Percentiles rank a stretch among this genome's conserved stretches.
Evolutionary conservation across 2,888 invertebrate species (phyloP).

Genomic region (Sesia apiformis): DNA sequence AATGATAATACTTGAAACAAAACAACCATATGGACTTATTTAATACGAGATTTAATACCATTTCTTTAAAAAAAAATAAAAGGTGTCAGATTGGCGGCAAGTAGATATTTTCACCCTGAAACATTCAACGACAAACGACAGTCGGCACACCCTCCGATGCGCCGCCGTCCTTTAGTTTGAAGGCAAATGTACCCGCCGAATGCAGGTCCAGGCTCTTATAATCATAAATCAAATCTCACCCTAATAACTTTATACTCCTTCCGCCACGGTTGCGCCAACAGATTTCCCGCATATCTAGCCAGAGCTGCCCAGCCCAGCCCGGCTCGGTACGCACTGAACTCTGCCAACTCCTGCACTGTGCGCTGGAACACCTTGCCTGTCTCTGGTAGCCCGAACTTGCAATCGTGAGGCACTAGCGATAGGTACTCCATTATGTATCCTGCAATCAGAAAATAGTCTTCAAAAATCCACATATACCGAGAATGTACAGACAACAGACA

Average conservation of each 20-base stretch:
- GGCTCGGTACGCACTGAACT: constrained; percentile 88
- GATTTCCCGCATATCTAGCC: constrained; percentile 88
- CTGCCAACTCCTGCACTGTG: constrained; percentile 79
- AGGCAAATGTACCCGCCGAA: too few species aligned
- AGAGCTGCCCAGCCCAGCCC: constrained; percentile 89
- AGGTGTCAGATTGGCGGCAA: too few species aligned
- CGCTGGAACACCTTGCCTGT: constrained; percentile 84
- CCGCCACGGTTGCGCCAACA: constrained; percentile 91
- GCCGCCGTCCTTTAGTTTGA: too few species aligned
- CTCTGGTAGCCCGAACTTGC: constrained; percentile 84
- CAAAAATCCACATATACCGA: background rate
- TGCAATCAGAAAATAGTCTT: constrained; percentile 32
- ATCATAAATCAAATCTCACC: constrained; percentile 58
- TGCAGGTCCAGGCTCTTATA: background rate
- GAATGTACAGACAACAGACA: background rate
- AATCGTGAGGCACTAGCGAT: constrained; percentile 83
- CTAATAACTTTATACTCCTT: constrained; percentile 88
- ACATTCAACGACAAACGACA: too few species aligned
- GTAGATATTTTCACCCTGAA: too few species aligned
- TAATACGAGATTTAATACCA: too few species aligned
- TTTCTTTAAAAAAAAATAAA: too few species aligned
- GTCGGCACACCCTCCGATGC: too few species aligned
- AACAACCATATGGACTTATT: too few species aligned
- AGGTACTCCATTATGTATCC: constrained; percentile 86
- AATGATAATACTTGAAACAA: too few species aligned